Percentiles rank a stretch among this genome's conserved stretches.
Evolutionary conservation across 1,140 invertebrate species (phyloP).

Genomic region (Hydropsyche tenuis): DNA sequence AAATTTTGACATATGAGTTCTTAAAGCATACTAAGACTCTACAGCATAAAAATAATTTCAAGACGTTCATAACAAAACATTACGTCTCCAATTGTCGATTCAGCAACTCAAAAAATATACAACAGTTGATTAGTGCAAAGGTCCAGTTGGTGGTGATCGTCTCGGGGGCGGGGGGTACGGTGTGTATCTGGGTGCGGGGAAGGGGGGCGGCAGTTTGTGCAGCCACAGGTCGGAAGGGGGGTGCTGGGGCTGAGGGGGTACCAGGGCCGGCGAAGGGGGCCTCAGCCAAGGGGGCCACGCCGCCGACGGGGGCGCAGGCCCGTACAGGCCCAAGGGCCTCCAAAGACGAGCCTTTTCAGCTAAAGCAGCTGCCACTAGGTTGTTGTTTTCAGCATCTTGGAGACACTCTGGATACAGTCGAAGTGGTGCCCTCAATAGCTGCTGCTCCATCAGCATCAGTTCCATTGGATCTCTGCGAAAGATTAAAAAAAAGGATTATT

Average conservation of each 20-base stretch:
- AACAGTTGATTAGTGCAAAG: constrained; percentile 23
- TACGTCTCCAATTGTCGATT: too few species aligned
- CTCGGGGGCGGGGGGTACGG: constrained; percentile 57
- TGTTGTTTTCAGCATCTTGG: constrained; percentile 47
- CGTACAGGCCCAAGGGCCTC: constrained; percentile 58
- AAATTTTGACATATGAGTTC: background rate
- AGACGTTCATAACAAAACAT: too few species aligned
- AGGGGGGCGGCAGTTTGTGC: constrained; percentile 55
- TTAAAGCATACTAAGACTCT: background rate
- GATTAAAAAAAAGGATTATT: constrained; percentile 33
- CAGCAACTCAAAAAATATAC: too few species aligned
- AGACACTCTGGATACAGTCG: constrained; percentile 56
- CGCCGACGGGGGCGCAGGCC: constrained; percentile 56
- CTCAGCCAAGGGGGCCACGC: constrained; percentile 58
- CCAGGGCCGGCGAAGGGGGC: constrained; percentile 56
- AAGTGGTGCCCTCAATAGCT: constrained; percentile 59
- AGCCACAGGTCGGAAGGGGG: constrained; percentile 56
- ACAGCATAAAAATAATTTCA: too few species aligned
- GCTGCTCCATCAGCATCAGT: constrained; percentile 63
- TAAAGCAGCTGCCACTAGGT: constrained; percentile 52
- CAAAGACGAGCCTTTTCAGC: constrained; percentile 55
- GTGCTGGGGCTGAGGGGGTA: constrained; percentile 50
- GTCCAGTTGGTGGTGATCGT: constrained; percentile 45
- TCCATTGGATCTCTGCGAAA: constrained; percentile 62
- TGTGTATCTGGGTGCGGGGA: constrained; percentile 55